Evolutionary conservation across 1,140 invertebrate genomes (phyloP).

Genomic region (Atopsyche davidsoni): DNA sequence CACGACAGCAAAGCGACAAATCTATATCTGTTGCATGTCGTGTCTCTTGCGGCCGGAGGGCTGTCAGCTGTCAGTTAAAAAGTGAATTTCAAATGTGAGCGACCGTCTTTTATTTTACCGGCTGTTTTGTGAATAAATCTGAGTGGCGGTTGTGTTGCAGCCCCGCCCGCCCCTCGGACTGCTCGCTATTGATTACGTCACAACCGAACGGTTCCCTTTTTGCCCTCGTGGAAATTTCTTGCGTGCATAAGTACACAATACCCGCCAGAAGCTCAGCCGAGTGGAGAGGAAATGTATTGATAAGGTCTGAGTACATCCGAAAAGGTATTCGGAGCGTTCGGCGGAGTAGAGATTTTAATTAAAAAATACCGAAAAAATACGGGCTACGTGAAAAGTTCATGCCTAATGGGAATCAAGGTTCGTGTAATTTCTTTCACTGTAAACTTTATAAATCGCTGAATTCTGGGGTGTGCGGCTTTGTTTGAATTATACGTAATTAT

Average conservation of each 20-base stretch:
- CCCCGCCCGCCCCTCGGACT: constrained; percentile 2
- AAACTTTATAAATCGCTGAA: no score
- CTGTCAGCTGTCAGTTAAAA: constrained; percentile 25
- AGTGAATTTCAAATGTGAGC: constrained; percentile 12
- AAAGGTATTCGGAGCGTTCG: constrained; percentile 17
- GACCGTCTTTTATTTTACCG: constrained; percentile 19
- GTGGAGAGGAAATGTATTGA: constrained; percentile 12
- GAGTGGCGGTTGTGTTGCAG: constrained; percentile 7
- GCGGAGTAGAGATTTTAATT: constrained; percentile 18
- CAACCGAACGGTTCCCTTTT: constrained; percentile 20
- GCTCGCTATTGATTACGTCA: constrained; percentile 15
- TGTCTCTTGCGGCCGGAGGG: constrained; percentile 17
- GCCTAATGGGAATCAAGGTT: constrained; percentile 11
- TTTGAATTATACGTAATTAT: no score
- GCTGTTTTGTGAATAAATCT: constrained; percentile 16
- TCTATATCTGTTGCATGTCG: constrained; percentile 22
- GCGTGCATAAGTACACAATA: constrained; percentile 26
- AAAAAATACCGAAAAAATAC: constrained; percentile 14
- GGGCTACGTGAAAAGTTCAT: constrained; percentile 1
- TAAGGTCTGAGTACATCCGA: constrained; percentile 21
- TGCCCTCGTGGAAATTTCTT: constrained; percentile 22
- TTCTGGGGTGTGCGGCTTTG: no score
- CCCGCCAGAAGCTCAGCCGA: constrained; percentile 3
- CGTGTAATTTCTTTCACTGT: no score
- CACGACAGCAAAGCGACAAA: no score